These are phyloP conservation scores for Acronicta psi DNA, from an alignment of 2,888 invertebrate species.

Conservation along the genomic window DNA sequence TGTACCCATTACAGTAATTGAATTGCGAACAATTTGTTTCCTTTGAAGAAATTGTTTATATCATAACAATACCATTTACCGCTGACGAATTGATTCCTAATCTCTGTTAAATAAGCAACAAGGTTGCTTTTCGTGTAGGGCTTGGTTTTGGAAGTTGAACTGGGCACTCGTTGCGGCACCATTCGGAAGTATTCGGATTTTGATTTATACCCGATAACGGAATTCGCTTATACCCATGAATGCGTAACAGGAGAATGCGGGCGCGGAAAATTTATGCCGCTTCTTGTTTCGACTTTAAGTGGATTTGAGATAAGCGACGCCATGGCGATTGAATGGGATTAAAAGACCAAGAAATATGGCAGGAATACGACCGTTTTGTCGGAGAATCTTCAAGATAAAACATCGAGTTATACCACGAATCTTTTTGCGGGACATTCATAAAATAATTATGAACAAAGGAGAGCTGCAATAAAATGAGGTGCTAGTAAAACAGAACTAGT, in stretches of 20 bases:
- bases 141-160: slow-evolving; percentile 18
- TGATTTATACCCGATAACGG: slow-evolving; percentile 63
- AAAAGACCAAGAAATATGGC: slow-evolving; percentile 2
- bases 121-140: slow-evolving; percentile 31
- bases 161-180: slow-evolving; percentile 28
- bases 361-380: too few species aligned
- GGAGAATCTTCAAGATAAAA: neutral
- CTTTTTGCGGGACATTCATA: neutral
- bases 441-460: neutral
- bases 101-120: slow-evolving; percentile 23
- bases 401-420: neutral
- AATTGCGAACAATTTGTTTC: slow-evolving; percentile 74
- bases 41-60: slow-evolving; percentile 75
- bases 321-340: slow-evolving; percentile 19
- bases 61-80: slow-evolving; percentile 46
- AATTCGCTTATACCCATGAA: slow-evolving; percentile 59
- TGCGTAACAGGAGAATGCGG: slow-evolving; percentile 50
- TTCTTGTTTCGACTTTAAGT: slow-evolving; percentile 51
- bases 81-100: neutral
- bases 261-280: slow-evolving; percentile 55
- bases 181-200: slow-evolving; percentile 60
- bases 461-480: neutral
- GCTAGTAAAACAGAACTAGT: neutral
- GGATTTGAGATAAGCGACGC: slow-evolving; percentile 30
- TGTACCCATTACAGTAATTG: slow-evolving; percentile 73